These are phyloP conservation scores for Diaperis boleti DNA, from an alignment of 2,888 invertebrate genomes.

Conservation along the genomic window DNA sequence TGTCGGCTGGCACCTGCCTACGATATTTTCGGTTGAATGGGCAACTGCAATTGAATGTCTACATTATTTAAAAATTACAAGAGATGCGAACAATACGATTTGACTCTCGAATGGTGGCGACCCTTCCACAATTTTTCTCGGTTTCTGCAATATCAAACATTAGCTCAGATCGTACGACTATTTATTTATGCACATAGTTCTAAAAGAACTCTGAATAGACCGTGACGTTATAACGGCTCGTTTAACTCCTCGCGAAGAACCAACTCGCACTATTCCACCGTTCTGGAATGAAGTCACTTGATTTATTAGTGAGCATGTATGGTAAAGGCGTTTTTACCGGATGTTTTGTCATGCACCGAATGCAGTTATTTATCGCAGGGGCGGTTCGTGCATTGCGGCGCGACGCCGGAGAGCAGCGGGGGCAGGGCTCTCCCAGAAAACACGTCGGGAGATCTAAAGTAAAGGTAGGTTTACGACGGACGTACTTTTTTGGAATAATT, in stretches of 20 bases:
- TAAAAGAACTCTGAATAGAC: constrained; percentile 3
- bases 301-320: constrained; percentile 30
- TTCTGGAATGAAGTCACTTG: constrained; percentile 25
- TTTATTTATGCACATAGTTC: constrained; percentile 36
- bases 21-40: constrained; percentile 26
- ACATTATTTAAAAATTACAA: constrained; percentile 28
- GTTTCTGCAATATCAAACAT: constrained; percentile 35
- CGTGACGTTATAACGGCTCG: constrained; percentile 27
- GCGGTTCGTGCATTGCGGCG: constrained; percentile 22
- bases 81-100: constrained; percentile 19
- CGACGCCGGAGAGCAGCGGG: neutral
- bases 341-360: constrained; percentile 32
- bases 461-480: neutral
- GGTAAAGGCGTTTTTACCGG: constrained; percentile 33
- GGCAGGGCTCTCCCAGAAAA: constrained; percentile 41
- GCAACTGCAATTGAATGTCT: constrained; percentile 30
- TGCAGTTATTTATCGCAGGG: constrained; percentile 26
- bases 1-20: constrained; percentile 11
- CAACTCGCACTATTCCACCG: constrained; percentile 14
- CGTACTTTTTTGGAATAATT: neutral
- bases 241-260: constrained; percentile 20
- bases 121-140: constrained; percentile 1
- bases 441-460: constrained; percentile 66
- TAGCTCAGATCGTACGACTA: constrained; percentile 13
- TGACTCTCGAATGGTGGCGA: constrained; percentile 5